Percentiles rank a stretch among this genome's conserved stretches.
phyloP scores from a whole-genome alignment of 2,888 invertebrate genomes.

The Creontiades dilutus region DNA sequence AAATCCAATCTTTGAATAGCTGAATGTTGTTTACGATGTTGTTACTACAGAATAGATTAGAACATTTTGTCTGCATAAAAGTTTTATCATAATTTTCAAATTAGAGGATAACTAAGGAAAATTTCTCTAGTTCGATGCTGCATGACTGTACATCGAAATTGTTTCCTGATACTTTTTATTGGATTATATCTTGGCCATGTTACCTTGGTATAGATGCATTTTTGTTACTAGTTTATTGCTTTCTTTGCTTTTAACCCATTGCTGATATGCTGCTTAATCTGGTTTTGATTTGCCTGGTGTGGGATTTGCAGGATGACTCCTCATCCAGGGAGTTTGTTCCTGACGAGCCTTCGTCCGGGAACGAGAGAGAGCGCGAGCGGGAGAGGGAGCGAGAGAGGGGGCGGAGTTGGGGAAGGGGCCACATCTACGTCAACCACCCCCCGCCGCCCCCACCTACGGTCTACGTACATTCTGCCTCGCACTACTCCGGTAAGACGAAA shows the following conservation, averaged over 20 bases:
- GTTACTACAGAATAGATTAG: too few relatives aligned
- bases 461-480: constrained; percentile 63
- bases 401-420: constrained; percentile 55
- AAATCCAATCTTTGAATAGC: too few relatives aligned
- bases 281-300: constrained; percentile 6
- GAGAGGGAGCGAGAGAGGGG: constrained; percentile 60
- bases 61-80: too few relatives aligned
- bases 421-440: constrained; percentile 69
- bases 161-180: too few relatives aligned
- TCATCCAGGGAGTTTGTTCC: constrained; percentile 81
- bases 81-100: too few relatives aligned
- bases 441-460: constrained; percentile 67
- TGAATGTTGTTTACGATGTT: too few relatives aligned
- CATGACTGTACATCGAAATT: too few relatives aligned
- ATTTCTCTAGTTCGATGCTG: too few relatives aligned
- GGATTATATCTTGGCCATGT: too few relatives aligned
- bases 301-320: constrained; percentile 78
- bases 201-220: too few relatives aligned
- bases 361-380: constrained; percentile 56
- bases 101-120: too few relatives aligned
- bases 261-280: constrained; percentile 14
- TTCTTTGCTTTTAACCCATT: background rate
- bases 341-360: constrained; percentile 77
- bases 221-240: too few relatives aligned
- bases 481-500: constrained; percentile 58